Conservation (phyloP, 1,140 invertebrate genomes). For the Drusus annulatus region DNA sequence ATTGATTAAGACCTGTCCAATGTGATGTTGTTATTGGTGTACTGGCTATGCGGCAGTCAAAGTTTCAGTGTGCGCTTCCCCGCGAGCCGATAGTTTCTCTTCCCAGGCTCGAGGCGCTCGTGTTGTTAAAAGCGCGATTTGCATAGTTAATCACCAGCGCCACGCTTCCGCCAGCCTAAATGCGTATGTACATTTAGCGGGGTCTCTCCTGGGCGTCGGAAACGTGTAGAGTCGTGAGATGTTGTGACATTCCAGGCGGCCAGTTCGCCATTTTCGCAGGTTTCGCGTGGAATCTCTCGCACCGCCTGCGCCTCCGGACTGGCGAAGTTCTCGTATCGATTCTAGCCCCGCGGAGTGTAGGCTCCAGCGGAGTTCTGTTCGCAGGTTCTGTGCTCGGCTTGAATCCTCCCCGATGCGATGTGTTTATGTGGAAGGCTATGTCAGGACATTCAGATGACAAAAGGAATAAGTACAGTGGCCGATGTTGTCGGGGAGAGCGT, state of each 20-base stretch:
- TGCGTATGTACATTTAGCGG: no score
- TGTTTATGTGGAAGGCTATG: conserved; percentile 15
- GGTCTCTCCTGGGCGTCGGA: no score
- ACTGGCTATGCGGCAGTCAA: no score
- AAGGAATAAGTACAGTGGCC: not conserved
- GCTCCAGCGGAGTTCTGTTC: not conserved
- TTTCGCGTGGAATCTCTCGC: not conserved
- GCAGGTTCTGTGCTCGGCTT: conserved; percentile 6
- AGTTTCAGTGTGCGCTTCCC: no score
- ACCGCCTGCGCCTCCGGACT: conserved; percentile 27
- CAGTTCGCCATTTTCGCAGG: conserved; percentile 8
- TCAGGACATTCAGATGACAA: not conserved
- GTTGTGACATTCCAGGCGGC: not conserved
- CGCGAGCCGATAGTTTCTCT: no score
- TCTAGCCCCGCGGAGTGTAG: not conserved
- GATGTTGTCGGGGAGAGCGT: not conserved
- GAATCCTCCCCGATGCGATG: not conserved
- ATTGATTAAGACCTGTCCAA: not conserved
- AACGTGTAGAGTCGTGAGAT: not conserved
- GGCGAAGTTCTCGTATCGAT: conserved; percentile 16
- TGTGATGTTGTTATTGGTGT: not conserved
- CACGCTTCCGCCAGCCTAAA: no score
- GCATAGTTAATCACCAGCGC: no score
- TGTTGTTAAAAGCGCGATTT: no score
- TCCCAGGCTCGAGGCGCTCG: no score